Conservation (phyloP, 2,113 vertebrate genomes). For the Ptilonorhynchus violaceus region DNA sequence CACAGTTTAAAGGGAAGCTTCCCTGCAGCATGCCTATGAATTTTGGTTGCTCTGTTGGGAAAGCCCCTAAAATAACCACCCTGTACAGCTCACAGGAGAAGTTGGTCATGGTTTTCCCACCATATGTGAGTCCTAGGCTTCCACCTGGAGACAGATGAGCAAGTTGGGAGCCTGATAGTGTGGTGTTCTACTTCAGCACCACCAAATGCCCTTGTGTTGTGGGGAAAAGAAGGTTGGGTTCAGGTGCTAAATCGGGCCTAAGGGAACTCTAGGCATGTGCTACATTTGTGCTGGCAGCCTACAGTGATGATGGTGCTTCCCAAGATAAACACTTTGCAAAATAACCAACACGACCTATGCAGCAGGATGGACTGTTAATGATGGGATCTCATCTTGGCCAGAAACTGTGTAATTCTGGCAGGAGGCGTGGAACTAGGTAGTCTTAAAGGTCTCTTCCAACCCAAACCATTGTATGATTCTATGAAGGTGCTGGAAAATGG, state of each 20-base stretch:
- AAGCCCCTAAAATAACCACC: not conserved
- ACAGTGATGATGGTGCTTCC: not conserved
- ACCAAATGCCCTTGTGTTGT: not conserved
- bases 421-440: not conserved
- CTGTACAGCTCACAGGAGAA: not conserved
- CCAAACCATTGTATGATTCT: not conserved
- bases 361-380: not conserved
- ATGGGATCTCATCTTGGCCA: not conserved
- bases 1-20: not conserved
- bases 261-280: not conserved
- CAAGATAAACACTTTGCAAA: not conserved
- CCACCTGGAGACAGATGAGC: not conserved
- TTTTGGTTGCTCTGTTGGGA: not conserved
- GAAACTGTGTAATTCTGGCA: not conserved
- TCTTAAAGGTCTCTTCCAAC: not conserved
- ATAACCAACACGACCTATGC: not conserved
- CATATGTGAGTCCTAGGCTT: not conserved
- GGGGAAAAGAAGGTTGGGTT: not conserved
- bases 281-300: not conserved
- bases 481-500: not conserved
- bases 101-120: not conserved
- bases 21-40: accelerated
- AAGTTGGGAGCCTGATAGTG: not conserved
- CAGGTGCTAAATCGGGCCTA: not conserved
- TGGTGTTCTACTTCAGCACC: not conserved